Evolutionary conservation across 2,113 vertebrate species (phyloP).

Genomic region (Rissa tridactyla): DNA sequence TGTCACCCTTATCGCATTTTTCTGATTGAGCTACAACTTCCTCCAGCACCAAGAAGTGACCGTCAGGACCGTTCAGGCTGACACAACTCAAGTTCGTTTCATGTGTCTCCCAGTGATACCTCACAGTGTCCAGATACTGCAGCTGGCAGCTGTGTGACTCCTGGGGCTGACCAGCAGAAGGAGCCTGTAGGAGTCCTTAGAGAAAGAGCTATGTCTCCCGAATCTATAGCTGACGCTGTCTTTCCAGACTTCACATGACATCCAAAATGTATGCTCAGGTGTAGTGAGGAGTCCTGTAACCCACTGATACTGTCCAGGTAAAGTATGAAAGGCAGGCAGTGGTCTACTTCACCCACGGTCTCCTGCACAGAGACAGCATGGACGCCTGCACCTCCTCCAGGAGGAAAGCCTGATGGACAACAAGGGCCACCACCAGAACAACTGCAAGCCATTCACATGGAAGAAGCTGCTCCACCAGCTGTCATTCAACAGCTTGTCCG

Average conservation of each 20-base stretch:
- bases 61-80: neutral
- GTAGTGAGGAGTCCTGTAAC: neutral
- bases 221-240: neutral
- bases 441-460: neutral
- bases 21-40: neutral
- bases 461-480: neutral
- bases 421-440: neutral
- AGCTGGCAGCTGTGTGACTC: neutral
- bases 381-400: neutral
- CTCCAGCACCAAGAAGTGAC: neutral
- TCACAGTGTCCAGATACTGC: neutral
- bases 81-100: neutral
- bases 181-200: neutral
- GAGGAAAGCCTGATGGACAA: neutral
- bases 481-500: neutral
- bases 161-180: neutral
- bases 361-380: neutral
- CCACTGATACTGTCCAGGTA: neutral
- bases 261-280: accelerated
- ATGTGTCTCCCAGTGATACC: neutral
- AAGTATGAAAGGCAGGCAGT: neutral
- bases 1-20: neutral
- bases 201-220: neutral
- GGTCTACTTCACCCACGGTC: neutral
- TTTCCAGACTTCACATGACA: neutral